Conservation (phyloP, 1,140 invertebrate species). For the Euura lappo region DNA sequence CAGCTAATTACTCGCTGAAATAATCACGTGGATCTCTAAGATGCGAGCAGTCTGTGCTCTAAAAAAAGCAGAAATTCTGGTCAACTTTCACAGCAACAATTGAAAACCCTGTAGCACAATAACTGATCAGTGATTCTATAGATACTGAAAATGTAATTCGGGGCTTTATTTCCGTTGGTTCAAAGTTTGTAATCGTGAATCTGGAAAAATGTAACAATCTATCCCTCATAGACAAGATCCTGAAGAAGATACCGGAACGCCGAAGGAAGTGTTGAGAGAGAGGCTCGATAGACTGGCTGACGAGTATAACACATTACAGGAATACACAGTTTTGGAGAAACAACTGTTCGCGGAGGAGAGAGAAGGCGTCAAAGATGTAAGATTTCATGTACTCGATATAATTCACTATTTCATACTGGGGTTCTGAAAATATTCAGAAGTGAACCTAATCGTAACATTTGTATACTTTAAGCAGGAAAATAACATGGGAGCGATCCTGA, state of each 20-base stretch:
- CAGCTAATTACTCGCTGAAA: too few species aligned
- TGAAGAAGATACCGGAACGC: constrained; percentile 32
- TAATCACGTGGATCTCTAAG: too few species aligned
- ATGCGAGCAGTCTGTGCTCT: too few species aligned
- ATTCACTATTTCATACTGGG: not conserved
- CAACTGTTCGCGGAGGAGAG: constrained; percentile 35
- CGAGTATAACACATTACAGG: constrained; percentile 35
- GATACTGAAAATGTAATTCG: too few species aligned
- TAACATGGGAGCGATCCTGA: constrained; percentile 16
- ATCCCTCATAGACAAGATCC: not conserved
- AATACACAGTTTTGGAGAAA: constrained; percentile 47
- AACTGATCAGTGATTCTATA: too few species aligned
- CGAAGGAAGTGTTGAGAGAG: constrained; percentile 36
- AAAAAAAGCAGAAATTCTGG: too few species aligned
- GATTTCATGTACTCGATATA: not conserved
- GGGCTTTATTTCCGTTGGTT: too few species aligned
- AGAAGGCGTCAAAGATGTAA: not conserved
- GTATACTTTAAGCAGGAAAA: not conserved
- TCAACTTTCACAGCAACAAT: too few species aligned
- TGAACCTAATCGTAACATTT: too few species aligned
- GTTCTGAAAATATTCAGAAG: too few species aligned
- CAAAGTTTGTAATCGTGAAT: not conserved
- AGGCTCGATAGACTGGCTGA: constrained; percentile 29
- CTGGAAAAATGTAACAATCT: not conserved
- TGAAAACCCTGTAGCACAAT: too few species aligned